These are phyloP conservation scores for Cheilosia grossa DNA, from an alignment of 2,888 invertebrate species.

Conservation along the genomic window DNA sequence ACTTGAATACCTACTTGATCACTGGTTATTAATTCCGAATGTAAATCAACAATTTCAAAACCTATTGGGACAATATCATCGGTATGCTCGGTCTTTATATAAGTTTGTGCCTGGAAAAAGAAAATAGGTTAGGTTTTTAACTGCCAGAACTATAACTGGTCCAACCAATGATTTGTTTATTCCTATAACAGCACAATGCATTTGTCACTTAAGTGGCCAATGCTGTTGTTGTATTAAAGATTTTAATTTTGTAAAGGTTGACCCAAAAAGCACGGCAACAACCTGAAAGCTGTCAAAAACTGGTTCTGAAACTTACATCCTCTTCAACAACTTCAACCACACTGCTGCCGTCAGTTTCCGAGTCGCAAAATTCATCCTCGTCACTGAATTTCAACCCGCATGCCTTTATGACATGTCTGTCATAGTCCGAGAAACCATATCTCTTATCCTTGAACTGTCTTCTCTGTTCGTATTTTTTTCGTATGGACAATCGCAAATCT, in stretches of 20 bases:
- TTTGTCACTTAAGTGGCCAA: no score
- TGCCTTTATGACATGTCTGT: constrained; percentile 18
- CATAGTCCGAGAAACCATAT: constrained; percentile 8
- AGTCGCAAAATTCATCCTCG: background rate
- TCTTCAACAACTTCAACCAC: background rate
- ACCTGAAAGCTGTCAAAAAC: no score
- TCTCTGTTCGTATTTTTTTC: constrained; percentile 30
- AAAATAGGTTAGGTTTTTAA: no score
- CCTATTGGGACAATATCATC: background rate
- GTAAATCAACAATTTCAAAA: background rate
- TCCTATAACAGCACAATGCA: no score
- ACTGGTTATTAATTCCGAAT: background rate
- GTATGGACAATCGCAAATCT: constrained; percentile 27
- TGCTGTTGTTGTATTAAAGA: no score
- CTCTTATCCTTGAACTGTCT: background rate
- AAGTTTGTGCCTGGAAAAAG: background rate
- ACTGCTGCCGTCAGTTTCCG: background rate
- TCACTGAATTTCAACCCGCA: constrained; percentile 29
- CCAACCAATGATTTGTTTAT: no score
- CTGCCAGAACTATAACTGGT: no score
- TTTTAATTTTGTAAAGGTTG: no score
- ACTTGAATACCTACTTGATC: background rate
- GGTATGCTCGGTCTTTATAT: background rate
- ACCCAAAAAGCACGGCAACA: no score
- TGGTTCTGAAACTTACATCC: background rate